Percentiles rank a stretch among this genome's conserved stretches.
Conservation (phyloP, 2,113 vertebrate genomes). For the Athene noctua region DNA sequence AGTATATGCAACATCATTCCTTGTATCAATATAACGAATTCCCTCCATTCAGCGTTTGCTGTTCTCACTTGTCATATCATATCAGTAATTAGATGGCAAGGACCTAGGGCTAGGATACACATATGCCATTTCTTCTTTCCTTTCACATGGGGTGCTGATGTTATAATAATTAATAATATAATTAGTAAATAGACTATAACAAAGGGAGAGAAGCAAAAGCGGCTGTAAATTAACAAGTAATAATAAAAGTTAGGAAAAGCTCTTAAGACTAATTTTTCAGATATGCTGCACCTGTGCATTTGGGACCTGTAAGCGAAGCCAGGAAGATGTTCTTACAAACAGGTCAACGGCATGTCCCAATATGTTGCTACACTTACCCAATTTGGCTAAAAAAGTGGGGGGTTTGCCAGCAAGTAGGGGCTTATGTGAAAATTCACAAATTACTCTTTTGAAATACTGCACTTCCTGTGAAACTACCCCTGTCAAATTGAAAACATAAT, state of each 20-base stretch:
- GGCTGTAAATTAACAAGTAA: neutral
- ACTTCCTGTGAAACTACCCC: neutral
- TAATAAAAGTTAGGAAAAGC: neutral
- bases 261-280: neutral
- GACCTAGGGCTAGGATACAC: neutral
- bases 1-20: neutral
- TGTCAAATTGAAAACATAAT: neutral
- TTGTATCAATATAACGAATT: neutral
- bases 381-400: neutral
- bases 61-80: neutral
- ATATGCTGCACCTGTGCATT: neutral
- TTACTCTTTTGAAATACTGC: neutral
- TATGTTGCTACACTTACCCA: neutral
- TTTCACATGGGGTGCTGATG: neutral
- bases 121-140: neutral
- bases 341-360: neutral
- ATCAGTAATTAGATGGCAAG: neutral
- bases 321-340: neutral
- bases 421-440: neutral
- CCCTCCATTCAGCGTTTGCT: neutral
- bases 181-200: neutral
- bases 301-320: neutral
- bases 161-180: neutral
- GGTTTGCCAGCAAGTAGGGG: neutral
- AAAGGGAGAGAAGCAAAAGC: neutral